Conservation (phyloP, 2,113 vertebrate genomes). For the Acanthochromis polyacanthus region DNA sequence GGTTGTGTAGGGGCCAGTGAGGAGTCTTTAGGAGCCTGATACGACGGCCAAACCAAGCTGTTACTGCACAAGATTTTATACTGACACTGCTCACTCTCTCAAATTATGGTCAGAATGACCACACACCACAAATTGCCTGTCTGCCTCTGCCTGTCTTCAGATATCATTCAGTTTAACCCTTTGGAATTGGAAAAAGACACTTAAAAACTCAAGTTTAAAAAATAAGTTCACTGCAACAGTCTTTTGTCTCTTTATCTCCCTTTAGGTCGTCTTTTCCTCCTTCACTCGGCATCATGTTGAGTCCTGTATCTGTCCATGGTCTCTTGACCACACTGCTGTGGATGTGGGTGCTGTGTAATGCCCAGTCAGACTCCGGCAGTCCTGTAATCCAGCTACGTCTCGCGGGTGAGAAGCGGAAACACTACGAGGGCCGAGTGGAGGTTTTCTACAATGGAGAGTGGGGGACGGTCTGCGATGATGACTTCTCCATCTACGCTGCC, state of each 20-base stretch:
- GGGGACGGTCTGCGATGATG: slow-evolving; percentile 96
- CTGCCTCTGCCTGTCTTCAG: slow-evolving; percentile 6
- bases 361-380: slow-evolving; percentile 49
- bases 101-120: slow-evolving; percentile 41
- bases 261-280: slow-evolving; percentile 28
- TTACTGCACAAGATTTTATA: slow-evolving; percentile 27
- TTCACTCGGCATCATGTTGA: slow-evolving; percentile 56
- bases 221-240: not conserved
- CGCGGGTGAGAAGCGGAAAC: slow-evolving; percentile 90
- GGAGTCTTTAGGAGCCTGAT: slow-evolving; percentile 19
- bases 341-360: slow-evolving; percentile 54
- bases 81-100: slow-evolving; percentile 27
- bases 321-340: slow-evolving; percentile 53
- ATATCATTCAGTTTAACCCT: not conserved
- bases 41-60: slow-evolving; percentile 50
- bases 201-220: not conserved
- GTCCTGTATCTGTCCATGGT: slow-evolving; percentile 20
- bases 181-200: not conserved
- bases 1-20: slow-evolving; percentile 28
- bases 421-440: slow-evolving; percentile 94
- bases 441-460: slow-evolving; percentile 90
- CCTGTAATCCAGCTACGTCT: slow-evolving; percentile 90
- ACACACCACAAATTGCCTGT: slow-evolving; percentile 48
- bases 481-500: slow-evolving; percentile 92
- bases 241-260: slow-evolving; percentile 12